phyloP scores from a whole-genome alignment of 2,888 invertebrate species.

The Xestia sexstrigata region DNA sequence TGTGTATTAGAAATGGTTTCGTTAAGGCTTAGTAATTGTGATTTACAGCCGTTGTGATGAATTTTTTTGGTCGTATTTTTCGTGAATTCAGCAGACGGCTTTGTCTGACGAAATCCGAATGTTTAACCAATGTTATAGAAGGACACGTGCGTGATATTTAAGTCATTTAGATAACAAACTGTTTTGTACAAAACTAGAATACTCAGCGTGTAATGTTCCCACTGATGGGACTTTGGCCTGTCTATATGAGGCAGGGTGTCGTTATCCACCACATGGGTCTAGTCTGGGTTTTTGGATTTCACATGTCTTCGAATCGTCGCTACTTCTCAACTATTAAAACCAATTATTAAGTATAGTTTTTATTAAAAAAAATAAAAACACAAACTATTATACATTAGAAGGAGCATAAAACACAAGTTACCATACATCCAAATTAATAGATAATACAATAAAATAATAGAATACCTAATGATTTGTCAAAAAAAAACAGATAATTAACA shows the following conservation, averaged over 20 bases:
- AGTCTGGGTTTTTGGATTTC: neutral
- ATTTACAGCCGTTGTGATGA: constrained; percentile 32
- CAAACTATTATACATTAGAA: too few relatives aligned
- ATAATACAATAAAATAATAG: too few relatives aligned
- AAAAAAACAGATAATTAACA: too few relatives aligned
- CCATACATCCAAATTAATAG: too few relatives aligned
- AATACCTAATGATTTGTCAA: too few relatives aligned
- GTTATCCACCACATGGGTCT: neutral
- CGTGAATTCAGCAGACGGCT: neutral
- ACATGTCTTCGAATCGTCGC: neutral
- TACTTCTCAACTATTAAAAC: neutral
- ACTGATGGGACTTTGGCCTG: neutral
- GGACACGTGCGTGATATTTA: neutral
- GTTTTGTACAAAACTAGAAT: neutral
- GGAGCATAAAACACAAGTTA: too few relatives aligned
- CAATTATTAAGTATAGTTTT: neutral
- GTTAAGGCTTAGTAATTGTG: constrained; percentile 39
- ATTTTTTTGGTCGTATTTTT: constrained; percentile 25
- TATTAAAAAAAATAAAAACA: too few relatives aligned
- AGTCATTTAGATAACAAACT: neutral
- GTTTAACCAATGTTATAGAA: neutral
- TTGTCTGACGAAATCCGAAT: constrained; percentile 10
- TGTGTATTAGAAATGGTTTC: constrained; percentile 51
- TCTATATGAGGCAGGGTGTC: neutral
- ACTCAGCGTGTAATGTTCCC: neutral